phyloP scores from a whole-genome alignment of 2,797 vertebrate species.

The Notolepis coatsorum region DNA sequence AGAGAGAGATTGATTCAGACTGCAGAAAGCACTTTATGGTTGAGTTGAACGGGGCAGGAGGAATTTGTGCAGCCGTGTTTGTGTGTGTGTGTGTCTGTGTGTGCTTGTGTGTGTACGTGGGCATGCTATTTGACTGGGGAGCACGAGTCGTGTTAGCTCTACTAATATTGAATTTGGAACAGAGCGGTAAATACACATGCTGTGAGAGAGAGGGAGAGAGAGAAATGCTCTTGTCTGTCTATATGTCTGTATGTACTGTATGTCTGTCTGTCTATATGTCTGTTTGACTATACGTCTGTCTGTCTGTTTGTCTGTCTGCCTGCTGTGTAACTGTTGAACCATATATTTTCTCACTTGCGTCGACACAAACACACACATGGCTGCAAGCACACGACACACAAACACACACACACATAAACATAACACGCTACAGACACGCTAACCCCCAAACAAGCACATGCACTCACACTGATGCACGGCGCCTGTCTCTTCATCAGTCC shows the following conservation, averaged over 20 bases:
- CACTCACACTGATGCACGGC: background rate
- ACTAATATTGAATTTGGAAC: constrained; percentile 74
- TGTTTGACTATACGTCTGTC: background rate
- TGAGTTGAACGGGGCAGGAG: too few species aligned
- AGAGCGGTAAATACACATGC: constrained; percentile 64
- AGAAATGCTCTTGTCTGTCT: constrained; percentile 42
- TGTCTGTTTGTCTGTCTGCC: constrained; percentile 49
- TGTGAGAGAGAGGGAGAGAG: constrained; percentile 53
- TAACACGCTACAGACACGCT: background rate
- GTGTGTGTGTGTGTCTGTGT: background rate
- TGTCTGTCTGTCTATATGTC: constrained; percentile 5
- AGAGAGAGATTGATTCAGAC: too few species aligned
- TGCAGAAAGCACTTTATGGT: background rate
- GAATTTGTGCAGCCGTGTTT: background rate
- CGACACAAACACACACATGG: background rate
- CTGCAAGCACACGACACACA: background rate
- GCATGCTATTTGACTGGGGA: constrained; percentile 35
- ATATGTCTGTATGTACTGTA: background rate
- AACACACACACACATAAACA: background rate
- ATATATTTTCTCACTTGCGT: background rate
- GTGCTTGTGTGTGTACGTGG: background rate
- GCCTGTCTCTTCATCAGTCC: too few species aligned
- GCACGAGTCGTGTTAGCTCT: constrained; percentile 54
- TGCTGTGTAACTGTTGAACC: constrained; percentile 37
- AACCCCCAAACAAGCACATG: background rate